Conservation (phyloP, 2,797 vertebrate genomes). For the Neostethus bicornis region DNA sequence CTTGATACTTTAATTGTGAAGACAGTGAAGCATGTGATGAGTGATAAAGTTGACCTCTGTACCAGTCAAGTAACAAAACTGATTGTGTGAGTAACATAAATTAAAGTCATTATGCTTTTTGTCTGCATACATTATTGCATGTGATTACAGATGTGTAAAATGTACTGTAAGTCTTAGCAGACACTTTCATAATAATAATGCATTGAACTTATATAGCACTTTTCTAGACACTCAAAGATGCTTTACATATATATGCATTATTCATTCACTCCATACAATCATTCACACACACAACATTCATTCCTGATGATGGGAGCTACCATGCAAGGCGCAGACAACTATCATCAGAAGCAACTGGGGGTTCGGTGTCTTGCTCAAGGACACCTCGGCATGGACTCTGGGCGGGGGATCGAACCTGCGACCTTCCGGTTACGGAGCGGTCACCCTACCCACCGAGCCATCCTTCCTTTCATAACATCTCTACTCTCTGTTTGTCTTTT, state of each 20-base stretch:
- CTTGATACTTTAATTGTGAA: constrained; percentile 46
- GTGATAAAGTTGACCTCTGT: constrained; percentile 37
- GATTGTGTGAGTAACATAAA: constrained; percentile 42
- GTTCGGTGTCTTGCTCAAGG: too few relatives aligned
- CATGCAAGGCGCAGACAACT: too few relatives aligned
- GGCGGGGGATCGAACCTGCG: too few relatives aligned
- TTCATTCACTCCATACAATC: too few relatives aligned
- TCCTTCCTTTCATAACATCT: neutral
- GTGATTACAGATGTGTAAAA: constrained; percentile 20
- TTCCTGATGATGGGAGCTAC: too few relatives aligned
- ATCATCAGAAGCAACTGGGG: too few relatives aligned
- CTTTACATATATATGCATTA: too few relatives aligned
- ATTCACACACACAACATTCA: too few relatives aligned
- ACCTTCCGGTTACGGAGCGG: too few relatives aligned
- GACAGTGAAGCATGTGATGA: constrained; percentile 29
- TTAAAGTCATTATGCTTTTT: constrained; percentile 23
- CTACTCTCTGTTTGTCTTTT: neutral
- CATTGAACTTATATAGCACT: too few relatives aligned
- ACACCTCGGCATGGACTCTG: too few relatives aligned
- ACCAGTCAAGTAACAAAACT: constrained; percentile 49
- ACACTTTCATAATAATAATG: neutral
- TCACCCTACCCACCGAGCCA: neutral
- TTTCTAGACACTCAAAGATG: too few relatives aligned
- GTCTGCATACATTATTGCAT: constrained; percentile 9
- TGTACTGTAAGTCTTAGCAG: constrained; percentile 1